Percentiles rank a stretch among this genome's conserved stretches.
phyloP scores from a whole-genome alignment of 1,140 invertebrate genomes.

The Drosophila punjabiensis region DNA sequence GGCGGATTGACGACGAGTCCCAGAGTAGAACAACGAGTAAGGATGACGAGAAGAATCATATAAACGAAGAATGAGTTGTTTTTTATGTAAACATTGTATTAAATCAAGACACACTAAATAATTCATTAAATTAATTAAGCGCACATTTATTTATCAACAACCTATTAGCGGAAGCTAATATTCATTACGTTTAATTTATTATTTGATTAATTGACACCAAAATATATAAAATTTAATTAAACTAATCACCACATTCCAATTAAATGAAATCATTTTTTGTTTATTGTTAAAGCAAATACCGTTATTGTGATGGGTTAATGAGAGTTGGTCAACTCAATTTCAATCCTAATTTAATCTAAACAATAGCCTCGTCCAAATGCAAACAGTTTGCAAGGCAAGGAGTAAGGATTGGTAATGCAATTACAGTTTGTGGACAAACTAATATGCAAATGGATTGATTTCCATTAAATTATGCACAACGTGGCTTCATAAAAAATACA shows the following conservation, averaged over 20 bases:
- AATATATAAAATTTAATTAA: background rate
- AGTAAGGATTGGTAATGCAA: background rate
- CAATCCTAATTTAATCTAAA: slow-evolving; percentile 3
- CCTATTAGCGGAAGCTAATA: too few species aligned
- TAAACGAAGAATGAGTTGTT: too few species aligned
- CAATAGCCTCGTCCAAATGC: background rate
- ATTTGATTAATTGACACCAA: background rate
- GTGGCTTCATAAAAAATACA: background rate
- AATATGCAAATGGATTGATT: background rate
- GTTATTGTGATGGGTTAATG: slow-evolving; percentile 2
- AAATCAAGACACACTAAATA: background rate
- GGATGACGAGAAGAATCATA: too few species aligned
- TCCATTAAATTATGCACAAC: background rate
- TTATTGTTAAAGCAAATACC: background rate
- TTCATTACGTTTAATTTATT: background rate
- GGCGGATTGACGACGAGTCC: too few species aligned
- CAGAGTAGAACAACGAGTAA: too few species aligned
- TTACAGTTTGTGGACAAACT: background rate
- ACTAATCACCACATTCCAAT: background rate
- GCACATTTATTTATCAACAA: background rate
- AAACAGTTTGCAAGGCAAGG: background rate
- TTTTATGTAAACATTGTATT: background rate
- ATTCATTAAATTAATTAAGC: background rate
- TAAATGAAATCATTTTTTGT: background rate
- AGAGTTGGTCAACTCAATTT: background rate